Evolutionary conservation across 92 coral and sea anemone species (phyloP).

Genomic region (Parazoanthus atlanticus): DNA sequence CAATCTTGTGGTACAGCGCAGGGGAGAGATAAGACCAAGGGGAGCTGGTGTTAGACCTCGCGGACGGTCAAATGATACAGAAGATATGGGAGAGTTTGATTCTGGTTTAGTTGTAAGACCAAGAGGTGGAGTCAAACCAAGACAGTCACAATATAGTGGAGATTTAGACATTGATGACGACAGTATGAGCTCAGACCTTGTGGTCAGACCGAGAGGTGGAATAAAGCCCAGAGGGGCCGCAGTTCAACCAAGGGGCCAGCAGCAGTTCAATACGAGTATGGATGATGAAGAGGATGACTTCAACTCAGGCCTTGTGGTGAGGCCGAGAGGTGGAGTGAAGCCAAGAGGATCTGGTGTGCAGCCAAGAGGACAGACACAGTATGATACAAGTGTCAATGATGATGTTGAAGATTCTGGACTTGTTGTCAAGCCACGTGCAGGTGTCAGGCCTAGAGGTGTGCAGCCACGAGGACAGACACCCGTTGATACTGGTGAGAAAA

Average conservation of each 20-base stretch:
- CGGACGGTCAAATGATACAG: conserved; percentile 22
- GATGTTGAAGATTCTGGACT: conserved; percentile 26
- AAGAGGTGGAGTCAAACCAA: conserved; percentile 20
- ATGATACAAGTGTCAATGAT: background rate
- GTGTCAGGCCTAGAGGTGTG: conserved; percentile 20
- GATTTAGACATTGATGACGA: conserved; percentile 22
- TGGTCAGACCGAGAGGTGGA: conserved; percentile 40
- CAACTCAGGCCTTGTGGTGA: conserved; percentile 8
- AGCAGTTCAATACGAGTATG: background rate
- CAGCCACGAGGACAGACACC: background rate
- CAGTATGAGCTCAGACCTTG: conserved; percentile 24
- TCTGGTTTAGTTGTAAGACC: conserved; percentile 31
- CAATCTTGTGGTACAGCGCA: conserved; percentile 10
- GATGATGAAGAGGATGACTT: conserved; percentile 19
- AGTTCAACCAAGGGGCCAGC: conserved; percentile 16
- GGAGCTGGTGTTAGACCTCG: conserved; percentile 2
- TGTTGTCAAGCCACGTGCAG: conserved; percentile 11
- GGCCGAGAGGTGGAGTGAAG: conserved; percentile 20
- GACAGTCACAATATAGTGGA: conserved; percentile 20
- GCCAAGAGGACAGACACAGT: conserved; percentile 19
- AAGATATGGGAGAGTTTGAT: conserved; percentile 20
- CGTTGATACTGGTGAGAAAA: conserved; percentile 25
- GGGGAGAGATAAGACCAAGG: conserved; percentile 33
- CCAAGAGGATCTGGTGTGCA: conserved; percentile 8
- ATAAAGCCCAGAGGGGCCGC: conserved; percentile 28